Conservation (phyloP, 2,888 invertebrate species). For the Erebia palarica region DNA sequence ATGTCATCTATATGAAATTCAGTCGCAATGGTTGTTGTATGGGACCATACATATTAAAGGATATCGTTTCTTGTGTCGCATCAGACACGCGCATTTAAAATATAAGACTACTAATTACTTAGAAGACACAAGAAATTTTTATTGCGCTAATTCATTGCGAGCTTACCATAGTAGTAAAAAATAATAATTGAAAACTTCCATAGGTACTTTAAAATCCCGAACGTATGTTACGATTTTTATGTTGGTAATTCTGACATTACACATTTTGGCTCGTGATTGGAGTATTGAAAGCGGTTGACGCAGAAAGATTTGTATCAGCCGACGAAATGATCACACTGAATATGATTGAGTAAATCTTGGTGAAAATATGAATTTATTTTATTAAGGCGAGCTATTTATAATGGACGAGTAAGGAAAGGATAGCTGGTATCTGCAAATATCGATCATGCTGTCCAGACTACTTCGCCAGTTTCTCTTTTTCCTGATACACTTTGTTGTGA, state of each 20-base stretch:
- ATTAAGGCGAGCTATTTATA: conserved; percentile 45
- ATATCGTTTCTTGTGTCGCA: too few species aligned
- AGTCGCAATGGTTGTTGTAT: too few species aligned
- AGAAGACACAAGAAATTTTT: too few species aligned
- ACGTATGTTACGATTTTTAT: conserved; percentile 37
- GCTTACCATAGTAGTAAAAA: too few species aligned
- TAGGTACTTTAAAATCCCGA: conserved; percentile 9
- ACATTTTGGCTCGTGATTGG: conserved; percentile 78
- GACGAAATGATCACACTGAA: conserved; percentile 36
- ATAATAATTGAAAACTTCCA: too few species aligned
- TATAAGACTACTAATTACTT: too few species aligned
- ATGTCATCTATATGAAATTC: too few species aligned
- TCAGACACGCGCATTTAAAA: too few species aligned
- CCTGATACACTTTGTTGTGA: conserved; percentile 68
- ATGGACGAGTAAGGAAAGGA: conserved; percentile 62
- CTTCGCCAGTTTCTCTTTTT: conserved; percentile 66
- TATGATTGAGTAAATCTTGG: conserved; percentile 14
- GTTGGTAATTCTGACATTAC: conserved; percentile 60
- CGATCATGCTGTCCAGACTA: conserved; percentile 68
- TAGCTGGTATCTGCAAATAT: conserved; percentile 34
- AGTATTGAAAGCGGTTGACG: conserved; percentile 43
- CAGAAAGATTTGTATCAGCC: conserved; percentile 25
- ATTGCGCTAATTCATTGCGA: too few species aligned
- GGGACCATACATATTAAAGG: too few species aligned
- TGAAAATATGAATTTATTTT: conserved; percentile 47